phyloP scores from a whole-genome alignment of 2,888 invertebrate species.

The Drosophila flavopinicola region DNA sequence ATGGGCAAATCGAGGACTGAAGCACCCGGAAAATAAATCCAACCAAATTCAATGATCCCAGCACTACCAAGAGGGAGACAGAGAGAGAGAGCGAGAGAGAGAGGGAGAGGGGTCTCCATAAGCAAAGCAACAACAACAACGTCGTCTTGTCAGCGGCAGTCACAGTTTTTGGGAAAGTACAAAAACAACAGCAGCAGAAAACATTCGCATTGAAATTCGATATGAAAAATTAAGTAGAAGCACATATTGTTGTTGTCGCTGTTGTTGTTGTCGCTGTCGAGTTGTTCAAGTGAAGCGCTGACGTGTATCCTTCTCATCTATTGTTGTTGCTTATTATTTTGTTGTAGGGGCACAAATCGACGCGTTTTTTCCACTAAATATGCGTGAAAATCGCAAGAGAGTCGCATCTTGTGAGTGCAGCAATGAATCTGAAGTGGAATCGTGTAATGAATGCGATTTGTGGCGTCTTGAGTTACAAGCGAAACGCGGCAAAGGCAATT shows the following conservation, averaged over 20 bases:
- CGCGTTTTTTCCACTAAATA: conserved; percentile 1
- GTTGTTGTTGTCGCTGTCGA: conserved; percentile 43
- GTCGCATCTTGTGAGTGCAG: conserved; percentile 17
- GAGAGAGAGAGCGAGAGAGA: not conserved
- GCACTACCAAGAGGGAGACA: not conserved
- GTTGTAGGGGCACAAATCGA: too few relatives aligned
- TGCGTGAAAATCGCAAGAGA: conserved; percentile 47
- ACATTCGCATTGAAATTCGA: conserved; percentile 76
- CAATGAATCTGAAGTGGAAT: conserved; percentile 30
- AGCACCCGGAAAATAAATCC: conserved; percentile 59
- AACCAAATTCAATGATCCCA: conserved; percentile 1
- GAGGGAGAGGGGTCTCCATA: not conserved
- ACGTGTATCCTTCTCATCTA: conserved; percentile 50
- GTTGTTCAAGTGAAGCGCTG: conserved; percentile 68
- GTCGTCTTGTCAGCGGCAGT: conserved; percentile 8
- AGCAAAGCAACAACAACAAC: conserved; percentile 11
- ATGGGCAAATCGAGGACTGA: conserved; percentile 57
- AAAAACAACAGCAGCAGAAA: conserved; percentile 31
- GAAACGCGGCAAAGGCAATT: conserved; percentile 57
- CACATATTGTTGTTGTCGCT: conserved; percentile 23
- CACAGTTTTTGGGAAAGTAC: conserved; percentile 46
- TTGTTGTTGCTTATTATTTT: conserved; percentile 22
- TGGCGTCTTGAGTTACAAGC: conserved; percentile 59
- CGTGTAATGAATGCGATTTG: conserved; percentile 62
- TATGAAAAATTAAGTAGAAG: conserved; percentile 73